Conservation (phyloP, 1,140 invertebrate species). For the Ostrea denselamellosa region DNA sequence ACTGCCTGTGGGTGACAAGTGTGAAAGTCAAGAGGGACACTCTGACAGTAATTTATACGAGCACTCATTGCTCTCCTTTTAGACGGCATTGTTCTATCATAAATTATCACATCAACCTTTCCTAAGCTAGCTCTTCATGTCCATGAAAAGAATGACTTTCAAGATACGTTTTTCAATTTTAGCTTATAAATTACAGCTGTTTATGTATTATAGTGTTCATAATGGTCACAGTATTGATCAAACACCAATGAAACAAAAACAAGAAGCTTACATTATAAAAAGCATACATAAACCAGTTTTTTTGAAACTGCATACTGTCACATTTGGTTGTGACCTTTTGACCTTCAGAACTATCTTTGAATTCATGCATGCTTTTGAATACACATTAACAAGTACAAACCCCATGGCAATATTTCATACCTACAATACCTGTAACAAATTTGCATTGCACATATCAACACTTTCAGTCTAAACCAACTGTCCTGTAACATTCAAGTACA, state of each 20-base stretch:
- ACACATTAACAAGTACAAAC: neutral
- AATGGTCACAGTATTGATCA: no score
- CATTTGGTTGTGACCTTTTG: neutral
- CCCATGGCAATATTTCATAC: neutral
- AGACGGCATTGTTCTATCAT: neutral
- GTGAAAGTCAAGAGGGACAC: slow-evolving; percentile 26
- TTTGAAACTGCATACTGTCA: no score
- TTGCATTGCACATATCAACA: no score
- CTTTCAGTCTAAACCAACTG: no score
- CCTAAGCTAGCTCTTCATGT: neutral
- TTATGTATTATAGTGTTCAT: no score
- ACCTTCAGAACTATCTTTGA: neutral
- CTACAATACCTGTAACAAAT: no score
- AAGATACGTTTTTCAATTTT: neutral
- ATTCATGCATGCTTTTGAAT: slow-evolving; percentile 4
- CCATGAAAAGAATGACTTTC: neutral
- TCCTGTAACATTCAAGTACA: no score
- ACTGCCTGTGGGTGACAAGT: neutral
- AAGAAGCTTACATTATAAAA: no score
- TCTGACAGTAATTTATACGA: neutral
- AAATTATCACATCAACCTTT: neutral
- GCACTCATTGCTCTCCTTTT: neutral
- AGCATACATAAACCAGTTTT: no score
- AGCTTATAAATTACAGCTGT: no score
- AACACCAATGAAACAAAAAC: no score